These are phyloP conservation scores for Mesorhabditis sp. DNA, from an alignment of 2,888 invertebrate genomes.

Conservation along the genomic window DNA sequence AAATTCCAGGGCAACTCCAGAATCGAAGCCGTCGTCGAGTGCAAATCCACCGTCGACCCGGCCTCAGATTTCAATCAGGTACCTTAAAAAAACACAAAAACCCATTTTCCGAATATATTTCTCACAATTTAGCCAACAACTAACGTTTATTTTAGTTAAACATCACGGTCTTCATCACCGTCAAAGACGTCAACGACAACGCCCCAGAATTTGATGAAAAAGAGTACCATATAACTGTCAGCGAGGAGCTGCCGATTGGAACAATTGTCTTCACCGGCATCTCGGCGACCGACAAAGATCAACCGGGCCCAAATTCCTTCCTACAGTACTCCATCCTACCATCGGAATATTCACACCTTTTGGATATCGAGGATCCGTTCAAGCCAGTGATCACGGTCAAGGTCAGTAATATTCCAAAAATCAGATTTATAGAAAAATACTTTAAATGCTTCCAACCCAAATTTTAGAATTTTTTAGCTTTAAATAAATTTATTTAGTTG, in stretches of 20 bases:
- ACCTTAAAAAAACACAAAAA: conserved; percentile 11
- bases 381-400: conserved; percentile 44
- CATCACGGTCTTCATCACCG: conserved; percentile 51
- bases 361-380: conserved; percentile 47
- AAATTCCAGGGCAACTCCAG: conserved; percentile 38
- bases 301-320: conserved; percentile 53
- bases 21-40: conserved; percentile 43
- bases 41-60: conserved; percentile 29
- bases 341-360: conserved; percentile 30
- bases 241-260: conserved; percentile 51
- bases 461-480: no score
- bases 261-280: conserved; percentile 52
- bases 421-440: not conserved
- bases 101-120: not conserved
- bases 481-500: not conserved
- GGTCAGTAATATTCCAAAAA: conserved; percentile 11
- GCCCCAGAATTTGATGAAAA: conserved; percentile 49
- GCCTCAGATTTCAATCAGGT: conserved; percentile 44
- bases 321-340: conserved; percentile 48
- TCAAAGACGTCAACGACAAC: conserved; percentile 56
- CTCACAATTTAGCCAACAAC: not conserved
- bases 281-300: conserved; percentile 50
- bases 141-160: conserved; percentile 42
- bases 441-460: no score
- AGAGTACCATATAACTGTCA: conserved; percentile 44